Base-by-base conservation (phyloP, 2,888 invertebrate species). In the Parnassius orleans region DNA sequence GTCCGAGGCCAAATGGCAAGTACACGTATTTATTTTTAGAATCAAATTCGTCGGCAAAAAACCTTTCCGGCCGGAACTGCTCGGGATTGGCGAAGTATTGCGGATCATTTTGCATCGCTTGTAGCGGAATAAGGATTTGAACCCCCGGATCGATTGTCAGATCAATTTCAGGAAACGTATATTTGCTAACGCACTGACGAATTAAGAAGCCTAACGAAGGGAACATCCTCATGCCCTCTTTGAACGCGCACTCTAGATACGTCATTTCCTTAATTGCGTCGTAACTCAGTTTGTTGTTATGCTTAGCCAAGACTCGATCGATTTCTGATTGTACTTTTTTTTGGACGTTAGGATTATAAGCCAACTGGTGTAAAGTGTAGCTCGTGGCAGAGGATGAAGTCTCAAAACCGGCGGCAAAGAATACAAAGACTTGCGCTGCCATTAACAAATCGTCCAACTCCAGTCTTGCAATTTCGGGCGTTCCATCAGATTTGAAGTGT, bases 271-370 rank as follows among this genome's bases (percentile, higher is more conserved):
- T 57, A 2, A 57, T 42, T 9, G 57, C 57, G 1, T 57, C 57
- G n/a, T n/a, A n/a, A n/a, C n/a, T n/a, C n/a, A n/a, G n/a, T n/a
- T n/a, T n/a, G n/a, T n/a, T n/a, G n/a, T n/a, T n/a, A n/a, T n/a
- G n/a, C n/a, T n/a, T n/a, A n/a, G n/a, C n/a, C n/a, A n/a, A n/a
- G n/a, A n/a, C n/a, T n/a, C n/a, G n/a, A n/a, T n/a, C n/a, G n/a
- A n/a, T n/a, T n/a, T n/a, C n/a, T n/a, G n/a, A n/a, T 41, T 74
- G 72, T 1, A 76, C 67, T 60, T 65, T 75, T 15, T 67, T 66
- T 60, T 81, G 81, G 2, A 77, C 66, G 7, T 73, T 68, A 10
- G 74, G 74, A 63, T 80, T 70, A 10, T 71, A 67, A 1, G 81
- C 80, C 2, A 83, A 69, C 53, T 75, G 70, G 61, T 78, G 79